phyloP scores from a whole-genome alignment of 1,140 invertebrate species.

The Papilio machaon region DNA sequence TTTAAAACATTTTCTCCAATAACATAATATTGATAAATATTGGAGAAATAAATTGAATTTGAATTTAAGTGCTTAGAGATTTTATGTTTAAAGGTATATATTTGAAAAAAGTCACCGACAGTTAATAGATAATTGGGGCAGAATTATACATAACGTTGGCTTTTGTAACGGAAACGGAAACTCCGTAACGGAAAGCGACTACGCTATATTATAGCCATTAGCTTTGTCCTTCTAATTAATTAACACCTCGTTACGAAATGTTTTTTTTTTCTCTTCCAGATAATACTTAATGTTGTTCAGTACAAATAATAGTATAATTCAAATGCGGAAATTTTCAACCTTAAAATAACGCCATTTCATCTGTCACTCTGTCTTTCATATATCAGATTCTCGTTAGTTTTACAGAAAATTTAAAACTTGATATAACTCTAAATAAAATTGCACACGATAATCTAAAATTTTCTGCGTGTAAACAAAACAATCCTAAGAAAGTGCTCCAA shows the following conservation, averaged over 20 bases:
- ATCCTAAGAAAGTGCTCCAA: slow-evolving; percentile 15
- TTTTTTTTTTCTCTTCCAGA: neutral
- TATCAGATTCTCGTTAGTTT: too few species aligned
- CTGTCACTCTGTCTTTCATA: too few species aligned
- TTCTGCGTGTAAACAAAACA: slow-evolving; percentile 10
- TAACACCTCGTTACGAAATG: slow-evolving; percentile 24
- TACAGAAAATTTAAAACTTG: too few species aligned
- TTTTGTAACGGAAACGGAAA: slow-evolving; percentile 32
- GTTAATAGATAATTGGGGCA: neutral
- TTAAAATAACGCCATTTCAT: too few species aligned
- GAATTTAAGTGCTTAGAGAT: neutral
- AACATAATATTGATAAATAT: neutral
- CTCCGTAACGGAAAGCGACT: slow-evolving; percentile 21
- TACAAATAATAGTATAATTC: neutral
- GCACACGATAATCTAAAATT: neutral
- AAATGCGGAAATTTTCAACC: too few species aligned
- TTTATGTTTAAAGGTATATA: neutral
- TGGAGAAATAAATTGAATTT: neutral
- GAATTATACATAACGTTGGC: slow-evolving; percentile 6
- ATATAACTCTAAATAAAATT: neutral
- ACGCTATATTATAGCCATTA: slow-evolving; percentile 35
- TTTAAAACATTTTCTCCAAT: neutral
- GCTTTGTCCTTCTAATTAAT: slow-evolving; percentile 32
- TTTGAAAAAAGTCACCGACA: neutral
- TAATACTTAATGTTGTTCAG: neutral